Evolutionary conservation across 1,140 invertebrate genomes (phyloP), one percentile per base, ranked within the genome.

Genomic region (Drosophila bipectinata): DNA sequence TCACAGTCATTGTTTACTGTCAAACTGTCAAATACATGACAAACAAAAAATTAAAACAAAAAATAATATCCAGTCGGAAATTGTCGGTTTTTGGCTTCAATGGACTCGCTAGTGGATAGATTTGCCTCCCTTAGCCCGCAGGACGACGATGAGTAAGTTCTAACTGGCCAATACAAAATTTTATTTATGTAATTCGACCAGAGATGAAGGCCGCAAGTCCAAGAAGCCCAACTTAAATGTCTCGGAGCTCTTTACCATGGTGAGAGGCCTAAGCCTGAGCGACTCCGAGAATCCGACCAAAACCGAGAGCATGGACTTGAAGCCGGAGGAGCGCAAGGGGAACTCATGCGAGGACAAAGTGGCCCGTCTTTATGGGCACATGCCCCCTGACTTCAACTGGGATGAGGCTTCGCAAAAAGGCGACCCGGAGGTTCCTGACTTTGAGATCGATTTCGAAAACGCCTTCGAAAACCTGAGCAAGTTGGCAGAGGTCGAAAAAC

Each of bases 401-500:
- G 32, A 75, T 1, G 34, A 64, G 24, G 58, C 58, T 6, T 41
- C 21, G 0, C 18, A 44, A 4, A 24, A 37, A 8, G 55, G 59
- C 0, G 28, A 41, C 4, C 57, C 57, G 0, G 32, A 37, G n/a
- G 28, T 24, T 18, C 39, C 61, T 0, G 69, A 82, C 0, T 34
- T 63, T 6, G 72, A 88, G 6, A 61, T 85, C 0, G 53, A 80
- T 37, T 88, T 68, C 14, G 45, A 79, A 5, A 62, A 57, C n/a
- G 45, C 87, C 6, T 87, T 73, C 4, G 63, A 79, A 3, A 41
- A 88, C 14, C 5, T 76, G 3, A 47, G 6, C 4, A 78, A 79
- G 2, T 15, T 72, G 14, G 8, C 6, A 6, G 47, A 41, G 4
- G 53, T 78, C 12, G 83, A 88, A 4, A 72, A 79, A n/a, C 52